Evolutionary conservation across 1,140 invertebrate genomes (phyloP), one percentile per base, ranked within the genome.

Genomic region (Harlomillsia oculata): DNA sequence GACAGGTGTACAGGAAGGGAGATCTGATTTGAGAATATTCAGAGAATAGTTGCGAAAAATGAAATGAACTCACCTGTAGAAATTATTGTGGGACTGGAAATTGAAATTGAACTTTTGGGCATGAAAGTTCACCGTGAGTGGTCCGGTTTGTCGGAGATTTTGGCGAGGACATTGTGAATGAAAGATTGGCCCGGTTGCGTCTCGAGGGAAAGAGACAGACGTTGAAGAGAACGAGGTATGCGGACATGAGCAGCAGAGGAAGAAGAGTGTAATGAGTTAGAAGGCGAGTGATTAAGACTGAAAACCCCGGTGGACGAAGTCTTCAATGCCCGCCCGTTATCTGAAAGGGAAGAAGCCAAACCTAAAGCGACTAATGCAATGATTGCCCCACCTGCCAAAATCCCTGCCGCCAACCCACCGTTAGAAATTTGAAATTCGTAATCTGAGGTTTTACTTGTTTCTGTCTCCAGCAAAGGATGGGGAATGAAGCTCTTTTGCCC

Each of bases 261-360:
- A 67, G 67, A 14, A 82, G 68, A 3, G 77, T 72, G 66, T 80
- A 69, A 53, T 77, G 77, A 57, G 80, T 76, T 65, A 81, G 77
- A 48, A 16, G 11, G 29, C 23, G 30, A 25, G 16, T 48, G 56
- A 78, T 72, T 48, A 48, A 5, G 30, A 29, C 16, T 32, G 32
- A 5, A 13, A 32, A 30, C 25, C 16, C 28, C 3, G 9, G 16
- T 39, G 43, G 26, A 16, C 29, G 23, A 46, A 28, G 48, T 44
- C 26, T 44, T 58, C 30, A 58, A 32, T 16, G 51, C 39, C 28
- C 56, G 49, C 30, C 30, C 37, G 14, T 39, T 43, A 37, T 58
- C 56, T 58, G 56, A 43, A 58, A 58, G 46, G 46, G 56, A 58
- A 40, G 48, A 50, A 58, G 49, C 49, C 56, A 54, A 36, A 58